Evolutionary conservation across 2,888 invertebrate genomes (phyloP).

Genomic region (Philereme transversata): DNA sequence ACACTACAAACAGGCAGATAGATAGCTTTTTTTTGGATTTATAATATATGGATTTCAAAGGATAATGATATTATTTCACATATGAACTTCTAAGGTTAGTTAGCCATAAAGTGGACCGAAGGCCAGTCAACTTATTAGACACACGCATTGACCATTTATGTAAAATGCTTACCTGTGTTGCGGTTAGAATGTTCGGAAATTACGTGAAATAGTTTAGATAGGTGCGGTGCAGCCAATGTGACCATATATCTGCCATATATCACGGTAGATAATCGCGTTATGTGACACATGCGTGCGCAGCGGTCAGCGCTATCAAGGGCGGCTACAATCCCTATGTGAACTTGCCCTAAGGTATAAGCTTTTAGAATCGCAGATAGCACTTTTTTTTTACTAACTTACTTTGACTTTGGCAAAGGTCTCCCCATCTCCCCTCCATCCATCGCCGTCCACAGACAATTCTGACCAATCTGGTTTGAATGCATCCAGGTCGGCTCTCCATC

Average conservation of each 20-base stretch:
- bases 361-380: too few relatives aligned
- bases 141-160: slow-evolving; percentile 13
- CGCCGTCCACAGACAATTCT: too few relatives aligned
- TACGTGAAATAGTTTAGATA: slow-evolving; percentile 35
- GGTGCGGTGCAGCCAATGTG: slow-evolving; percentile 33
- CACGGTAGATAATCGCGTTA: slow-evolving; percentile 33
- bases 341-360: slow-evolving; percentile 38
- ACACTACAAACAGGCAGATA: too few relatives aligned
- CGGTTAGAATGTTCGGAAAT: slow-evolving; percentile 35
- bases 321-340: slow-evolving; percentile 73
- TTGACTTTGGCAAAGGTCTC: too few relatives aligned
- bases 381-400: too few relatives aligned
- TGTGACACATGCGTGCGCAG: slow-evolving; percentile 53
- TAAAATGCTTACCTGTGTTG: slow-evolving; percentile 9
- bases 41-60: too few relatives aligned
- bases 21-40: too few relatives aligned
- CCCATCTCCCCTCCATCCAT: too few relatives aligned
- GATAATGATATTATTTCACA: neutral
- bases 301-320: slow-evolving; percentile 71
- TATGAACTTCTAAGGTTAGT: slow-evolving; percentile 17
- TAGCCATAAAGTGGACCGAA: slow-evolving; percentile 17
- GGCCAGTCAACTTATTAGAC: slow-evolving; percentile 20
- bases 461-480: too few relatives aligned
- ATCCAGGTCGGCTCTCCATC: too few relatives aligned
- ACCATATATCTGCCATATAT: slow-evolving; percentile 38